phyloP scores from a whole-genome alignment of 2,797 vertebrate species.

The Diglossa cyanea region DNA sequence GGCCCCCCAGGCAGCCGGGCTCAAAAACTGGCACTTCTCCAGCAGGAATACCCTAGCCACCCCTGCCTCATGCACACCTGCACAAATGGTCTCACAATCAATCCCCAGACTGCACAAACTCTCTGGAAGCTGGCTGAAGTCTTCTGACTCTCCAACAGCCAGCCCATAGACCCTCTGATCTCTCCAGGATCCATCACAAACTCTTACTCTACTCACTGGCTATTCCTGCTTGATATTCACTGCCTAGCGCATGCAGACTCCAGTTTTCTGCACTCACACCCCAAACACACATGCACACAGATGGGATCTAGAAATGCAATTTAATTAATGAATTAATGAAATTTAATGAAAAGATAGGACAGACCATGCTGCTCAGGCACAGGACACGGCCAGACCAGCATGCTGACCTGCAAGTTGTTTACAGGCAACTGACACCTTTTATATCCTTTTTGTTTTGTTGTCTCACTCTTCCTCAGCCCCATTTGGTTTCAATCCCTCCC shows the following conservation, averaged over 20 bases:
- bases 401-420: not conserved
- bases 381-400: not conserved
- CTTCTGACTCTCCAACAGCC: not conserved
- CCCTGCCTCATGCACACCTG: not conserved
- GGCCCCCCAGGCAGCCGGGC: rapidly evolving
- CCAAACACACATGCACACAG: not conserved
- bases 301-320: not conserved
- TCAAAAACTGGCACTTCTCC: not conserved
- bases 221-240: not conserved
- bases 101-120: not conserved
- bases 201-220: not conserved
- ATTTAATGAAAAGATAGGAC: not conserved
- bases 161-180: not conserved
- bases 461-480: not conserved
- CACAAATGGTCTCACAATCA: not conserved
- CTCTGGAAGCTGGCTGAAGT: not conserved
- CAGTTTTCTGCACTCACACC: not conserved
- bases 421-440: not conserved
- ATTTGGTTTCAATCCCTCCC: not conserved
- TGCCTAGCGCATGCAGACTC: not conserved
- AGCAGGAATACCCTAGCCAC: not conserved
- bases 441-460: not conserved
- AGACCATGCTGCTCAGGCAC: not conserved
- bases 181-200: not conserved
- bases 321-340: not conserved